Evolutionary conservation across 2,113 vertebrate species (phyloP), one percentile per base, ranked within the genome.

Genomic region (Bostrychus sinensis): DNA sequence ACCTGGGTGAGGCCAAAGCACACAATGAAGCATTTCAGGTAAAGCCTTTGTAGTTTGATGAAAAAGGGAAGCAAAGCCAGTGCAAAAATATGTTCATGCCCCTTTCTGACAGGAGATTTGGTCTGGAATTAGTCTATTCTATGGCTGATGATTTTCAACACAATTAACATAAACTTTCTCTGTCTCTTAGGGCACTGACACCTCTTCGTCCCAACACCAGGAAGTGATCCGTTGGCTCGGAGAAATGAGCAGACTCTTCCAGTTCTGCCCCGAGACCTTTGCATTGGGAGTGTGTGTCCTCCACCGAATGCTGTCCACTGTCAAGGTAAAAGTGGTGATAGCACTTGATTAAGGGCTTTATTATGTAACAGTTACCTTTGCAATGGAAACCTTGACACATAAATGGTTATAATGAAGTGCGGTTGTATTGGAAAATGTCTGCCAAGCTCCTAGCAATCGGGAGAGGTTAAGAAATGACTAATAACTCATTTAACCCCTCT

Each of bases 211-310:
- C 0, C 72, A 91, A 42, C 88, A 92, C 54, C 80, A 89, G 60
- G 89, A 91, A 53, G 84, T 66, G 0, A 83, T 94, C 73, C 20
- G 91, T 32, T 91, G 92, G 91, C 72, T 94, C 6, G 78, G 80
- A 55, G 82, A 91, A 57, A 88, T 89, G 70, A 89, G 69, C 63
- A 62, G 85, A 1, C 17, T 36, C 6, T 93, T 94, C 65, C 43
- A 62, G 9, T 93, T 94, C 82, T 88, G 81, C 50, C 80, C 86
- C 0, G 86, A 90, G 83, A 94, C 84, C 0, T 92, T 91, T 39
- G 83, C 88, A 5, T 76, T 93, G 43, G 92, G 91, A 9, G 82
- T 91, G 17, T 88, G 90, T 57, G 85, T 91, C 82, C 84, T 93
- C 13, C 89, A 87, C 60, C 68, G 87, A 46, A 72, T 93, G 19